Base-by-base conservation (phyloP, 2,888 invertebrate species). In the Plusia festucae region DNA sequence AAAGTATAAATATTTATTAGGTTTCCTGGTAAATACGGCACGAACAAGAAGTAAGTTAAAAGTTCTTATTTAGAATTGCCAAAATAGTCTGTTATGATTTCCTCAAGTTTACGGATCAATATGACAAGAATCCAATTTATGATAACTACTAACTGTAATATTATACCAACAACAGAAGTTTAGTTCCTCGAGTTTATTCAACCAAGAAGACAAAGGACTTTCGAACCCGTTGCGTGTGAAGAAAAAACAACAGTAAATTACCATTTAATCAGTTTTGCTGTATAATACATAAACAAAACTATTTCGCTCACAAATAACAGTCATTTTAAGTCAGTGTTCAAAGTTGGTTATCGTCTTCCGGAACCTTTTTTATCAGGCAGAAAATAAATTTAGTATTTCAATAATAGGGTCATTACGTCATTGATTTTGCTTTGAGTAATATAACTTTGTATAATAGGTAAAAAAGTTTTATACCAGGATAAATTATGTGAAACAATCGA, bases 181-280 rank as follows among this genome's bases (percentile, higher is more conserved):
- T 46, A 61, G 49, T 61, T 59, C 22, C 51, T 44, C 52, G 24
- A 56, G 55, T 74, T 65, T 73, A 69, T 60, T 57, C 60, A 32
- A 58, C 16, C 59, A 32, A 55, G 57, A 65, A 76, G 76, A 78
- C 73, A 77, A 77, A 73, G 65, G 16, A 32, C 24, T 68, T 62
- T 22, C 57, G 51, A 62, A 67, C 49, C 34, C 62, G 52, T 78
- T 64, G 78, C 78, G 78, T 78, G 78, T 66, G 52, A 60, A 70
- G 66, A 73, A 76, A 78, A 78, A 78, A 57, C 66, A 65, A 73
- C 65, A 53, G 78, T 79, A 78, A 78, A 79, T 78, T 78, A 79
- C 66, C 60, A 66, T 76, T 59, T 67, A 76, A 78, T 79, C 79
- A 79, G 66, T 77, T 75, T 57, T 60, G 22, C 68, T 11, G 59